Evolutionary conservation across 2,797 vertebrate species (phyloP), one percentile per base, ranked within the genome.

Genomic region (Anabas testudineus): DNA sequence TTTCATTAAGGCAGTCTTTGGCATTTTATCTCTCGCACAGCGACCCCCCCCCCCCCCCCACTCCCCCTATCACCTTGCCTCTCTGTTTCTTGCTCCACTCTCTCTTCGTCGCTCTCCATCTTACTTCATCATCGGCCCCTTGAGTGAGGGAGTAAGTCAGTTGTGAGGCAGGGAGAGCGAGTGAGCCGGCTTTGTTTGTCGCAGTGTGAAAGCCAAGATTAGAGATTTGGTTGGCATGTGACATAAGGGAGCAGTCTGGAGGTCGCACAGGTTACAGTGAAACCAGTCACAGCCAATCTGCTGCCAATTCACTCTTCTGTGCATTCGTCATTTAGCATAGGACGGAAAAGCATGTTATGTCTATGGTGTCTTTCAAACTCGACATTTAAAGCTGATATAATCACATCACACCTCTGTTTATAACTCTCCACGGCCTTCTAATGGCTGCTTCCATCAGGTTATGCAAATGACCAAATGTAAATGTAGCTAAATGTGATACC

Each of bases 1-100:
- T 91, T 93, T 91, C 89, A 92, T 93, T 91, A 93, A 84, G 77
- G 84, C 68, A 75, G 88, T 79, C 83, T 72, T 85, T 86, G 82
- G 85, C 14, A 56, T 75, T 87, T 88, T 87, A 86, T 89, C 70
- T 59, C 87, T 86, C 80, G 77, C 78, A 84, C 80, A 59, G 56
- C 60, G n/a, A 74, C 81, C 77, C 3, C 69, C 51, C 75, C 81
- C 77, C 3, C 69, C 51, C 75, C 67, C 72, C 42, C 53, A 7
- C 42, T 26, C 67, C 41, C 53, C 34, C 54, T 54, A 49, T 69
- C 56, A 16, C 74, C 81, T 55, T 74, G 48, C 49, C 26, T 81
- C 63, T 77, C 71, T 37, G 55, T 85, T 69, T 78, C 78, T 72
- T 53, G 13, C 62, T 60, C 61, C 72, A 18, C 69, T 68, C 75